A percentile compares a stretch with the other conserved stretches of the same genome.
Conservation (phyloP, 2,888 invertebrate species). For the Ditula angustiorana region DNA sequence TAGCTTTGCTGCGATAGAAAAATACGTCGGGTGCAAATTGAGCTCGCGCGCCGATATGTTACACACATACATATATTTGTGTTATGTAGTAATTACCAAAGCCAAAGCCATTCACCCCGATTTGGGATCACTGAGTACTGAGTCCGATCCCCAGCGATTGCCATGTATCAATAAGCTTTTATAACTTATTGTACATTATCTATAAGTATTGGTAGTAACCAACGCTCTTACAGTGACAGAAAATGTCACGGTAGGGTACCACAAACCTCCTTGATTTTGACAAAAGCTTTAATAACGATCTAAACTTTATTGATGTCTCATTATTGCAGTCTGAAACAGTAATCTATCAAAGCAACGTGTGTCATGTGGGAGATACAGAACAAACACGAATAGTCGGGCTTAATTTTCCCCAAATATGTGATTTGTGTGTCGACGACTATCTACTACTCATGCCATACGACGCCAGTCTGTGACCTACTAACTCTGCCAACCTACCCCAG, state of each 20-base stretch:
- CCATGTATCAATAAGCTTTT: too few relatives aligned
- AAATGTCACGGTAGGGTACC: too few relatives aligned
- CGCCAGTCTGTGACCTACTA: slow-evolving; percentile 32
- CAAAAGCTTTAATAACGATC: background rate
- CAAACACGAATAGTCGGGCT: slow-evolving; percentile 53
- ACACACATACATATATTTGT: too few relatives aligned
- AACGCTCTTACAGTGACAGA: too few relatives aligned
- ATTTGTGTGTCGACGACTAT: slow-evolving; percentile 54
- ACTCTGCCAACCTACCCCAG: slow-evolving; percentile 7
- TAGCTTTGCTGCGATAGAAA: background rate
- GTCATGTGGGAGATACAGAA: slow-evolving; percentile 58
- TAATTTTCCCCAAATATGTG: slow-evolving; percentile 53
- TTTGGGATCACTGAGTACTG: too few relatives aligned
- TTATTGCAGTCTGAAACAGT: background rate
- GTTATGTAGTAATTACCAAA: too few relatives aligned
- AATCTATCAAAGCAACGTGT: slow-evolving; percentile 31
- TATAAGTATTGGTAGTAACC: too few relatives aligned
- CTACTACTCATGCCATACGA: slow-evolving; percentile 27
- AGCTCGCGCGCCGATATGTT: too few relatives aligned
- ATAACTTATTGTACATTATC: too few relatives aligned
- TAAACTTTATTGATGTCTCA: background rate
- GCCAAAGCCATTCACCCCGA: too few relatives aligned
- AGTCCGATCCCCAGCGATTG: too few relatives aligned
- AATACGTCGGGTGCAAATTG: too few relatives aligned
- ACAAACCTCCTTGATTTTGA: background rate